Evolutionary conservation across 2,797 vertebrate genomes (phyloP), one percentile per base, ranked within the genome.

Genomic region (Lithobates sylvaticus): DNA sequence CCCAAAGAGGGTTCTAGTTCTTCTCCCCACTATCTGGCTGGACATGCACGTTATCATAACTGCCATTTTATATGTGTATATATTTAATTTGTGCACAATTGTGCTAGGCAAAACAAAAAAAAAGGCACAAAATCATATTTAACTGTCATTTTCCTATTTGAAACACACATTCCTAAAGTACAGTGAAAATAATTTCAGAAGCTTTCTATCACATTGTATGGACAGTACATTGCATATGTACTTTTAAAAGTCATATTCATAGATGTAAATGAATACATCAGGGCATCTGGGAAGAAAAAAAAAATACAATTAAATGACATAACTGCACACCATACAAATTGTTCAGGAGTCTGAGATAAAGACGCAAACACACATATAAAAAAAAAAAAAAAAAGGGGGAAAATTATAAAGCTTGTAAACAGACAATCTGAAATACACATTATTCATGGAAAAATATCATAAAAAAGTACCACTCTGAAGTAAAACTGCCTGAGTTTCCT

Each of bases 391-490:
- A 93, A 39, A 39, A 39, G 9, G 9, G 9, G 93, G 89, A 88
- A 95, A 95, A 95, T 93, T 94, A 95, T 94, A 94, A 94, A 95
- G 94, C 91, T 92, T 95, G 94, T 95, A 95, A 96, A 96, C 92
- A 92, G 93, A 95, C 93, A 95, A 94, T 94, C 93, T 93, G 93
- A 95, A 95, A 94, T 94, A 92, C 95, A 94, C 88, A 93, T 95
- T 94, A 94, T 95, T 95, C 92, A 95, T 95, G 95, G 94, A 95
- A 96, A 93, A 95, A 95, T 93, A 95, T 94, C 91, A 93, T 95
- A 95, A 96, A 95, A 96, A 95, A 96, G 97, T 97, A 98, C 97
- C 96, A 92, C 94, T 93, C 94, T 94, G 93, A 93, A 94, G 88
- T 93, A 93, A 82, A 93, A 93, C 91, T 91, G 93, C 93, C 92